phyloP scores from a whole-genome alignment of 2,113 vertebrate species.

The Paralichthys olivaceus region DNA sequence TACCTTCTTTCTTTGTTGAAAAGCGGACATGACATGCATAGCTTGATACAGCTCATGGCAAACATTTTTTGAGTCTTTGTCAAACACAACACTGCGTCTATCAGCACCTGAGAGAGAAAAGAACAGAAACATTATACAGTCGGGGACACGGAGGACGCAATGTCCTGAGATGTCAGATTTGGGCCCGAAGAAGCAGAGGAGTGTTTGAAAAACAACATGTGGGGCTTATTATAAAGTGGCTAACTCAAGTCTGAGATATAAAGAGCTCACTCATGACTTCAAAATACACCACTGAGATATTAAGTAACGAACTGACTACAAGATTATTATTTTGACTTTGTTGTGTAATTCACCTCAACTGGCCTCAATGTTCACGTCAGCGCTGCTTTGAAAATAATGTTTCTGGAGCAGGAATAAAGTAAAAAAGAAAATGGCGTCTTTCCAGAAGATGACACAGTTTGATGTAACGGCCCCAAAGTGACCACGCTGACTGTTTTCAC shows the following conservation, averaged over 20 bases:
- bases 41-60: slow-evolving; percentile 6
- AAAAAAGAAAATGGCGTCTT: too few relatives aligned
- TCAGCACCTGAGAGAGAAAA: background rate
- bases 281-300: too few relatives aligned
- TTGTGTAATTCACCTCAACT: background rate
- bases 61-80: background rate
- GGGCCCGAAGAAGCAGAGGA: too few relatives aligned
- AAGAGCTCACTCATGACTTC: too few relatives aligned
- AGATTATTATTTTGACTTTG: too few relatives aligned
- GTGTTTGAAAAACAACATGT: background rate
- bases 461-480: too few relatives aligned
- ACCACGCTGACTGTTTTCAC: too few relatives aligned
- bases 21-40: background rate
- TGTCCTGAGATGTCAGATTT: background rate
- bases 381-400: background rate
- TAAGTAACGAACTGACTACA: too few relatives aligned
- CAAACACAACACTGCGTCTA: background rate
- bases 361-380: background rate
- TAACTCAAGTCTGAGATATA: background rate
- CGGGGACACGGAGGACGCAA: background rate
- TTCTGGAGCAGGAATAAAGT: background rate
- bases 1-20: background rate
- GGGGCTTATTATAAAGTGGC: background rate
- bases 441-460: too few relatives aligned
- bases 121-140: background rate